Evolutionary conservation across 2,888 invertebrate genomes (phyloP).

Genomic region (Orthosia cruda): DNA sequence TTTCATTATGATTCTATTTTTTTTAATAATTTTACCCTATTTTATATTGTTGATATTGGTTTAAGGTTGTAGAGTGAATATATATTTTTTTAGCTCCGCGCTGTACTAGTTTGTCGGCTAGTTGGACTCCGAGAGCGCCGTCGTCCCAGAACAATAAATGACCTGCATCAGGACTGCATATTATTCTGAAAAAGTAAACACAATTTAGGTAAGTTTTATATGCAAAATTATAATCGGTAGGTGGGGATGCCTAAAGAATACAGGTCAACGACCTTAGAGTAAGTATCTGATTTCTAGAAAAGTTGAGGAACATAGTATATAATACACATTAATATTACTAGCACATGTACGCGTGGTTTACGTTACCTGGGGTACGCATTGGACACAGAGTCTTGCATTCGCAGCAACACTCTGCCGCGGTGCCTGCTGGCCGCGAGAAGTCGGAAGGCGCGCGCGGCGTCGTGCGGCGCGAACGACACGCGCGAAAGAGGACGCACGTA

Average conservation of each 20-base stretch:
- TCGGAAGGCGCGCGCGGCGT: too few relatives aligned
- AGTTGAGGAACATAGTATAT: too few relatives aligned
- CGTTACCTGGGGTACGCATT: slow-evolving; percentile 12
- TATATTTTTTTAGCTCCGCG: slow-evolving; percentile 74
- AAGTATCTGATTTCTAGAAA: too few relatives aligned
- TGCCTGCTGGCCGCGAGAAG: too few relatives aligned
- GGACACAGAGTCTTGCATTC: background rate
- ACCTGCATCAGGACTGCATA: slow-evolving; percentile 22
- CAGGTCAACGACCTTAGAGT: background rate
- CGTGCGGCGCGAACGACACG: too few relatives aligned
- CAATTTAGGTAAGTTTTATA: background rate
- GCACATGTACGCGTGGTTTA: too few relatives aligned
- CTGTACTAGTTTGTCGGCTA: slow-evolving; percentile 71
- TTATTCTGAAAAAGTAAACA: slow-evolving; percentile 40
- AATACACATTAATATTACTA: background rate
- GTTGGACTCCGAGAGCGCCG: slow-evolving; percentile 64
- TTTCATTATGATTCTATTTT: too few relatives aligned
- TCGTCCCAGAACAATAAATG: slow-evolving; percentile 48
- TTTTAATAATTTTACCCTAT: slow-evolving; percentile 13
- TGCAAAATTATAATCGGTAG: background rate
- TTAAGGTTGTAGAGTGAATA: slow-evolving; percentile 54
- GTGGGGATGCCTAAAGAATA: background rate
- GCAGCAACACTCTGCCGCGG: too few relatives aligned
- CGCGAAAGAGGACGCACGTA: too few relatives aligned
- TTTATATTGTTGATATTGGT: slow-evolving; percentile 27